Conservation (phyloP, 2,113 vertebrate species). For the Chionodraco myersi region DNA sequence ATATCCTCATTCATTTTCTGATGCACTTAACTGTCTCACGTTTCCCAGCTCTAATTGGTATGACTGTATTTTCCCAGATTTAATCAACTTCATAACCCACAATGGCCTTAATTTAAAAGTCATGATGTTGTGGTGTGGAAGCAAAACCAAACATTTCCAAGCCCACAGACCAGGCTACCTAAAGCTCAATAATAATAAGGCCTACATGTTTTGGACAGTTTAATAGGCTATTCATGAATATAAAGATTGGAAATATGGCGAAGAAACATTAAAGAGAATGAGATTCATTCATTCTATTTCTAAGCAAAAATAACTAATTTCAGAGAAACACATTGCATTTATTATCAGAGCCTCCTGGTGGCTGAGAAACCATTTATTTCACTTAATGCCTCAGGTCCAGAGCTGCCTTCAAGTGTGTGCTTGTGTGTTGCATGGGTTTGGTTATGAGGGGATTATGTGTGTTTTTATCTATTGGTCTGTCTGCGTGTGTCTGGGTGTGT, state of each 20-base stretch:
- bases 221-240: neutral
- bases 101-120: conserved; percentile 8
- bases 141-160: neutral
- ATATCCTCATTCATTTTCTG: conserved; percentile 37
- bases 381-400: neutral
- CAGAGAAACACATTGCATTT: neutral
- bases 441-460: no score
- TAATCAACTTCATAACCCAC: conserved; percentile 25
- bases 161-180: no score
- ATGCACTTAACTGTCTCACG: conserved; percentile 29
- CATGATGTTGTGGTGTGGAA: neutral
- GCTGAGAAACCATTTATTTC: conserved; percentile 11
- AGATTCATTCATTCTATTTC: no score
- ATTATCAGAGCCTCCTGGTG: conserved; percentile 10
- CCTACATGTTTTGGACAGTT: neutral
- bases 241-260: neutral
- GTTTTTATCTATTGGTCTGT: no score
- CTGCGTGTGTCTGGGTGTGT: no score
- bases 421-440: no score
- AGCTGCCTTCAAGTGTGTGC: neutral
- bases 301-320: neutral
- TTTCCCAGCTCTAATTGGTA: conserved; percentile 39
- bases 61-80: conserved; percentile 12
- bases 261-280: no score
- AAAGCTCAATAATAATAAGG: neutral